These are phyloP conservation scores for Austrofundulus limnaeus DNA, from an alignment of 2,113 vertebrate species.

Conservation along the genomic window DNA sequence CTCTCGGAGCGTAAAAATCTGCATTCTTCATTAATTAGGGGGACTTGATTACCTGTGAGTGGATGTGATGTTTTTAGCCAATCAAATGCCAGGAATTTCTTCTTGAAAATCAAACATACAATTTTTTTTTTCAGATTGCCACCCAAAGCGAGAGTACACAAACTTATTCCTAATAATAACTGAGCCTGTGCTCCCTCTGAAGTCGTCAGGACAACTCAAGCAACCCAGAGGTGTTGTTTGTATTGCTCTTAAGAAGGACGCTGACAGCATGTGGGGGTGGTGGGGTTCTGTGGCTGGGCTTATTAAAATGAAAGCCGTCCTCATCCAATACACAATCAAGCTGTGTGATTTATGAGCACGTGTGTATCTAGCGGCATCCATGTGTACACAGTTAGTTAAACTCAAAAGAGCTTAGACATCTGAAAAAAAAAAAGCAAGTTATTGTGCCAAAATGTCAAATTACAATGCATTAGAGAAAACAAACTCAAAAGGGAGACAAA, in stretches of 20 bases:
- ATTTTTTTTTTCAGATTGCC: too few relatives aligned
- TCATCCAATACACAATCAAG: constrained; percentile 11
- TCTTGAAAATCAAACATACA: too few relatives aligned
- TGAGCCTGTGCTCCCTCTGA: background rate
- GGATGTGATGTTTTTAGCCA: constrained; percentile 30
- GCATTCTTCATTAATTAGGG: constrained; percentile 50
- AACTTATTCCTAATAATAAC: background rate
- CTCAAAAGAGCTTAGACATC: constrained; percentile 5
- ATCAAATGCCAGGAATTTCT: constrained; percentile 46
- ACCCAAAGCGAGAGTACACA: background rate
- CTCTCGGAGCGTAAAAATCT: constrained; percentile 35
- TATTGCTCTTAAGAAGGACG: background rate
- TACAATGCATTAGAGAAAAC: background rate
- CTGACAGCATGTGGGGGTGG: background rate
- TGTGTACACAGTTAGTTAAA: constrained; percentile 24
- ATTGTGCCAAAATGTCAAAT: constrained; percentile 30
- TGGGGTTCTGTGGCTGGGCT: background rate
- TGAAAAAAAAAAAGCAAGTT: constrained; percentile 18
- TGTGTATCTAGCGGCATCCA: constrained; percentile 31
- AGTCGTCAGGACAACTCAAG: background rate
- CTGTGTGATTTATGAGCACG: constrained; percentile 37
- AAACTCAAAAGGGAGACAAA: constrained; percentile 6
- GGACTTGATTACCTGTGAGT: constrained; percentile 31
- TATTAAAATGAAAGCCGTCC: constrained; percentile 43
- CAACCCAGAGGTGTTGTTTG: constrained; percentile 10